phyloP scores from a whole-genome alignment of 2,797 vertebrate species.

The Molossus alvarezi region DNA sequence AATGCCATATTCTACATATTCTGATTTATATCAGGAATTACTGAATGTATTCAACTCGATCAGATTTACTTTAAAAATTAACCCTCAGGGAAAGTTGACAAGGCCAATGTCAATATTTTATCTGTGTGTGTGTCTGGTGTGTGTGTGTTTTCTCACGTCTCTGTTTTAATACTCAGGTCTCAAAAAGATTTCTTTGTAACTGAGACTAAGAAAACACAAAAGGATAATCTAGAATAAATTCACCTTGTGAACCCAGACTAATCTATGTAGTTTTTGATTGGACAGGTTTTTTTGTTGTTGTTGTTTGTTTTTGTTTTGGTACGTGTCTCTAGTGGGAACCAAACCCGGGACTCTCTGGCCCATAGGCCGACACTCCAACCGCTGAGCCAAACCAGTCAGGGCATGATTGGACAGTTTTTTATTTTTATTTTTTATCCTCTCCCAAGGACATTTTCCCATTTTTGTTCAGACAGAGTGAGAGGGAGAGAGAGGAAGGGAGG shows the following conservation, averaged over 20 bases:
- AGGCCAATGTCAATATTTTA: not conserved
- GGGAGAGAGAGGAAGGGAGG: too few species aligned
- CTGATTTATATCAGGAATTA: not conserved
- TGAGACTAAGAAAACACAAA: not conserved
- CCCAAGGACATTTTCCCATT: too few species aligned
- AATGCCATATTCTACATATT: not conserved
- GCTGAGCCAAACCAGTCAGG: too few species aligned
- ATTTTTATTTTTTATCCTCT: too few species aligned
- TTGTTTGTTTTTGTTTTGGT: too few species aligned
- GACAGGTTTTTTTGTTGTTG: not conserved
- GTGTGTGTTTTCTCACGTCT: not conserved
- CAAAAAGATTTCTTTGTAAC: not conserved
- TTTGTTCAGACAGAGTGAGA: too few species aligned
- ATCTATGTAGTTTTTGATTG: not conserved
- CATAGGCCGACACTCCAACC: too few species aligned
- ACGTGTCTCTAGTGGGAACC: too few species aligned
- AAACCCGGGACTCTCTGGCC: too few species aligned
- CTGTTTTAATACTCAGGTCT: not conserved
- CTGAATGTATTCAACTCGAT: not conserved
- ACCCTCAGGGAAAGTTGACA: not conserved
- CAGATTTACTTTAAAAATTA: conserved; percentile 22
- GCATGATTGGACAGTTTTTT: too few species aligned
- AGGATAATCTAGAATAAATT: not conserved
- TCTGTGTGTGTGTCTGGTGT: not conserved
- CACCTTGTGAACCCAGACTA: not conserved